These are phyloP conservation scores for Gymnosoma rotundatum DNA, from an alignment of 2,888 invertebrate genomes.

Conservation along the genomic window DNA sequence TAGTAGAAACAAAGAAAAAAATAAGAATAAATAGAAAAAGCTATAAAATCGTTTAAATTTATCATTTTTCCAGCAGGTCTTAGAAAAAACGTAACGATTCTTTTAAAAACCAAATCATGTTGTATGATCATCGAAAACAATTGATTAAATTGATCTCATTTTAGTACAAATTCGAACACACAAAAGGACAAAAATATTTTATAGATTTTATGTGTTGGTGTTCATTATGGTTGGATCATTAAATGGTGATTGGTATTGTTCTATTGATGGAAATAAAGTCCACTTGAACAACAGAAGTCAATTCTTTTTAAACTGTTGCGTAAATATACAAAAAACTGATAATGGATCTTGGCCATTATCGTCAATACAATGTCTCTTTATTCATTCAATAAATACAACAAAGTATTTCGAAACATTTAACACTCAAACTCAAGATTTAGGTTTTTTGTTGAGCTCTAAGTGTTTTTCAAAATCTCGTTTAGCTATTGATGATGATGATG, in stretches of 20 bases:
- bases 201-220: slow-evolving; percentile 6
- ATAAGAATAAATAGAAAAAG: not conserved
- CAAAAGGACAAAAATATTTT: slow-evolving; percentile 60
- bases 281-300: slow-evolving; percentile 77
- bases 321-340: slow-evolving; percentile 72
- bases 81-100: not conserved
- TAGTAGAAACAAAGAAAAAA: not conserved
- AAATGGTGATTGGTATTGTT: not conserved
- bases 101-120: not conserved
- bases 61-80: slow-evolving; percentile 38
- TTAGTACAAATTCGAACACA: slow-evolving; percentile 23
- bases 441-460: not conserved
- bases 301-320: slow-evolving; percentile 79
- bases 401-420: slow-evolving; percentile 44
- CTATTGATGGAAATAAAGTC: slow-evolving; percentile 32
- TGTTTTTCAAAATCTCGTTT: not conserved
- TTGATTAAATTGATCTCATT: slow-evolving; percentile 48
- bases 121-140: not conserved
- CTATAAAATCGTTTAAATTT: slow-evolving; percentile 6
- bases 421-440: slow-evolving; percentile 31
- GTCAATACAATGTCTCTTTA: slow-evolving; percentile 53
- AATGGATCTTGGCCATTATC: slow-evolving; percentile 66
- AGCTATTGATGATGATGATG: slow-evolving; percentile 8
- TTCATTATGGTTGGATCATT: not conserved
- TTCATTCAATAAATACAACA: slow-evolving; percentile 18